Conservation (phyloP, 1,140 invertebrate species). For the Aphelenchoides besseyi region DNA sequence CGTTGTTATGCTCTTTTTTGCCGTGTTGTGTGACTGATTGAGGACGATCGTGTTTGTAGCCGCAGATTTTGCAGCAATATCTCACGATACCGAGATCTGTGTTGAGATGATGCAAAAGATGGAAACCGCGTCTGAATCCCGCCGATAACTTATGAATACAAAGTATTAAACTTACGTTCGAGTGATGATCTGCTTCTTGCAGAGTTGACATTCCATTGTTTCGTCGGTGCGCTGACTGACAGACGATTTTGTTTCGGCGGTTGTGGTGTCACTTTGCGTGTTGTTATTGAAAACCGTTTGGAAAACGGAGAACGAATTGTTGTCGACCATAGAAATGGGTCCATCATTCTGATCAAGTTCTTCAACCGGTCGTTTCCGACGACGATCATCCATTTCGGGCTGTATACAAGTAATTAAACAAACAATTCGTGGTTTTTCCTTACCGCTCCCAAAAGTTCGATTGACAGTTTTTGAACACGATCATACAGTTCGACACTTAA, state of each 20-base stretch:
- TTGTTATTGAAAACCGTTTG: neutral
- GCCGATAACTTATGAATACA: no score
- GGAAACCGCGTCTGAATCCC: no score
- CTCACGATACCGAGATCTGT: slow-evolving; percentile 58
- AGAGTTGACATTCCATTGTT: slow-evolving; percentile 51
- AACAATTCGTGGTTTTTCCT: slow-evolving; percentile 56
- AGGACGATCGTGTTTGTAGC: slow-evolving; percentile 55
- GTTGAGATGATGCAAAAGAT: slow-evolving; percentile 56
- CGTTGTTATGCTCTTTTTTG: slow-evolving; percentile 50
- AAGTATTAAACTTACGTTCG: no score
- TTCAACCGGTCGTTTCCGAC: slow-evolving; percentile 1
- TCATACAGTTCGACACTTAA: slow-evolving; percentile 19
- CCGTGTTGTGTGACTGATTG: slow-evolving; percentile 56
- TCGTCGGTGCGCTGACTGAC: slow-evolving; percentile 30
- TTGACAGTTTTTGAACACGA: slow-evolving; percentile 52
- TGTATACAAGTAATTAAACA: slow-evolving; percentile 49
- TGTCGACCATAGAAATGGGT: slow-evolving; percentile 12
- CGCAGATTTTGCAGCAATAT: slow-evolving; percentile 52
- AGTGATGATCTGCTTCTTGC: slow-evolving; percentile 45
- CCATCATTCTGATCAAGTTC: slow-evolving; percentile 11
- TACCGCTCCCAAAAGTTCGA: slow-evolving; percentile 61
- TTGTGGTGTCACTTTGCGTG: no score
- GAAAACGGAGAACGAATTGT: slow-evolving; percentile 6
- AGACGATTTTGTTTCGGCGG: neutral
- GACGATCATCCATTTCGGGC: slow-evolving; percentile 34